Evolutionary conservation across 2,888 invertebrate genomes (phyloP).

Genomic region (Drosophila paucipuncta): DNA sequence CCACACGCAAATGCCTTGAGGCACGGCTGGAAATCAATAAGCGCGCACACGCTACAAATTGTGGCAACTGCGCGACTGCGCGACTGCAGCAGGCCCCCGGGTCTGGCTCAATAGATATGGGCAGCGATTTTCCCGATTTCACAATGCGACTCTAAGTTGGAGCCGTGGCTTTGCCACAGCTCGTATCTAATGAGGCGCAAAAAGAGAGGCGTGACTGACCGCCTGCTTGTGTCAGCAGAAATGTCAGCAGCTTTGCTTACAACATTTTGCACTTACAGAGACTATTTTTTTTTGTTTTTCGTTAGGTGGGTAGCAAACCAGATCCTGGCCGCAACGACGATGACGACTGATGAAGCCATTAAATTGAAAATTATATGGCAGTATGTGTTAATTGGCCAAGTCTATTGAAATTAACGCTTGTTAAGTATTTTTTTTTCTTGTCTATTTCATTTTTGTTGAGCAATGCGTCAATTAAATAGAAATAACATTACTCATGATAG

Average conservation of each 20-base stretch:
- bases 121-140: conserved; percentile 29
- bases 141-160: conserved; percentile 28
- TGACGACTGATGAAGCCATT: conserved; percentile 75
- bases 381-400: conserved; percentile 73
- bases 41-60: conserved; percentile 73
- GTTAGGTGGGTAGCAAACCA: conserved; percentile 52
- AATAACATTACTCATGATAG: conserved; percentile 1
- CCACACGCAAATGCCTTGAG: conserved; percentile 54
- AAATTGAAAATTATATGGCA: conserved; percentile 72
- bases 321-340: conserved; percentile 30
- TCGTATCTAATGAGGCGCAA: conserved; percentile 76
- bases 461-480: background rate
- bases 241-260: conserved; percentile 79
- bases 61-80: conserved; percentile 41
- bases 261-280: conserved; percentile 72
- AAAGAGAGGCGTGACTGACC: conserved; percentile 69
- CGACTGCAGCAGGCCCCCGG: conserved; percentile 25
- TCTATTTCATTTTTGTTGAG: background rate
- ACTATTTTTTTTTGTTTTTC: conserved; percentile 1
- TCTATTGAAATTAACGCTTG: conserved; percentile 66
- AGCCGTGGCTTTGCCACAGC: conserved; percentile 3
- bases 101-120: conserved; percentile 2
- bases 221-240: conserved; percentile 54
- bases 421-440: conserved; percentile 17
- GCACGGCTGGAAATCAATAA: conserved; percentile 70